phyloP scores from a whole-genome alignment of 2,888 invertebrate species.

The Eristalis intricaria region DNA sequence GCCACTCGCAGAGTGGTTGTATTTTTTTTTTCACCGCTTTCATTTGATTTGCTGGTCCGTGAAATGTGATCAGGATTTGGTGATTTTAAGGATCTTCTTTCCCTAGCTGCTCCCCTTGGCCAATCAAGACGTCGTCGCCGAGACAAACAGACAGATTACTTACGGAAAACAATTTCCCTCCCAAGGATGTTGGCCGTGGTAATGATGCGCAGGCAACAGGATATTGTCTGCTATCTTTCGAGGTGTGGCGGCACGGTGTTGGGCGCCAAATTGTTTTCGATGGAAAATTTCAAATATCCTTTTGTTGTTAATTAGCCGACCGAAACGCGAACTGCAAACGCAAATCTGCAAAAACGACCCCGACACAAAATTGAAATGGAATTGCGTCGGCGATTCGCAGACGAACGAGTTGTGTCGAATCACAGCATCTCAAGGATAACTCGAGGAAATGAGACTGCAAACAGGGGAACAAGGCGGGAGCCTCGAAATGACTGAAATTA shows the following conservation, averaged over 20 bases:
- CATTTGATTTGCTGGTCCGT: conserved; percentile 35
- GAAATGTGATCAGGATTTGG: conserved; percentile 63
- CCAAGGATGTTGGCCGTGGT: conserved; percentile 64
- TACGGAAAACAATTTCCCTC: conserved; percentile 63
- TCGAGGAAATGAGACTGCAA: conserved; percentile 36
- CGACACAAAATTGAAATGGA: conserved; percentile 20
- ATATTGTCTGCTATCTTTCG: conserved; percentile 50
- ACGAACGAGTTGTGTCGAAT: not conserved
- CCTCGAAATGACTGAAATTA: not conserved
- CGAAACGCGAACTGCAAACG: not conserved
- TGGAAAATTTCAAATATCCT: conserved; percentile 64
- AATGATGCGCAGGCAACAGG: conserved; percentile 47
- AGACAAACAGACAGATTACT: conserved; percentile 49
- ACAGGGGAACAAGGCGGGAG: conserved; percentile 9
- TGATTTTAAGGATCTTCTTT: conserved; percentile 36
- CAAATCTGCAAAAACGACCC: conserved; percentile 14
- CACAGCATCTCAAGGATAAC: conserved; percentile 1
- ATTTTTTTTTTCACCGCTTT: not conserved
- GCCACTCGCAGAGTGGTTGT: conserved; percentile 16
- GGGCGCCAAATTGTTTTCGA: conserved; percentile 58
- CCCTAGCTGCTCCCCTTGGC: not conserved
- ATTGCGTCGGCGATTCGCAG: conserved; percentile 21
- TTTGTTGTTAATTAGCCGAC: conserved; percentile 51
- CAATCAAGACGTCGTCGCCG: conserved; percentile 45
- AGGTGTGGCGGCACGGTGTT: conserved; percentile 1